phyloP scores from a whole-genome alignment of 2,113 vertebrate species.

The Cardinalis cardinalis region DNA sequence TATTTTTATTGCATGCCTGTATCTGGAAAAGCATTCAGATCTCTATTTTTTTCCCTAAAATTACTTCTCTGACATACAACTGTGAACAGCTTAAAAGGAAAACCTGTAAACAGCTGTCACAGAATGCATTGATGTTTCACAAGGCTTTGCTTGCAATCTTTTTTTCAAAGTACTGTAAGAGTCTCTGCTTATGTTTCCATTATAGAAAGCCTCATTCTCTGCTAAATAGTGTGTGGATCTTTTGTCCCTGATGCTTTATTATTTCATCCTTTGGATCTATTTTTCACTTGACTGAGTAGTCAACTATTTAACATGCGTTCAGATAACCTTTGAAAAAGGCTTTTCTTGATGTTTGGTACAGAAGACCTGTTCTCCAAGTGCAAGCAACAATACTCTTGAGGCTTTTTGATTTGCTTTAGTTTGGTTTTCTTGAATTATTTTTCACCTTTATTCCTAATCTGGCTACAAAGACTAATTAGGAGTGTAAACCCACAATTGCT shows the following conservation, averaged over 20 bases:
- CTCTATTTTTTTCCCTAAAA: neutral
- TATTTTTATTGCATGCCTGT: slow-evolving; percentile 1
- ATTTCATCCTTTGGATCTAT: slow-evolving; percentile 50
- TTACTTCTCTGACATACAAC: slow-evolving; percentile 11
- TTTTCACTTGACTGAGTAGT: slow-evolving; percentile 54
- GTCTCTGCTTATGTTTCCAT: slow-evolving; percentile 31
- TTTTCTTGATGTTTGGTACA: slow-evolving; percentile 40
- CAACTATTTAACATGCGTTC: slow-evolving; percentile 49
- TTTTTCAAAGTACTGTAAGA: slow-evolving; percentile 23
- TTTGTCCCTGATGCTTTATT: slow-evolving; percentile 43
- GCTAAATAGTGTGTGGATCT: slow-evolving; percentile 45
- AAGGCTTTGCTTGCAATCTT: slow-evolving; percentile 36
- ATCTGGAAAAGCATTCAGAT: neutral
- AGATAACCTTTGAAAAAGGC: slow-evolving; percentile 42
- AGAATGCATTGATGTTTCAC: slow-evolving; percentile 19
- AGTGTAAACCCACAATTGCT: neutral
- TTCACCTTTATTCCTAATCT: neutral
- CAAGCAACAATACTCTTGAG: neutral
- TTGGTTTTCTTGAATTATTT: neutral
- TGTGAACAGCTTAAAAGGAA: slow-evolving; percentile 31
- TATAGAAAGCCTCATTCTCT: slow-evolving; percentile 43
- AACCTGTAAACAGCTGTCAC: slow-evolving; percentile 40
- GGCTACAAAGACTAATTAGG: neutral
- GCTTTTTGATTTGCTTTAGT: neutral
- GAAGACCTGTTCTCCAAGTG: slow-evolving; percentile 7